phyloP scores from a whole-genome alignment of 2,113 vertebrate genomes.

The Thamnophis sirtalis region DNA sequence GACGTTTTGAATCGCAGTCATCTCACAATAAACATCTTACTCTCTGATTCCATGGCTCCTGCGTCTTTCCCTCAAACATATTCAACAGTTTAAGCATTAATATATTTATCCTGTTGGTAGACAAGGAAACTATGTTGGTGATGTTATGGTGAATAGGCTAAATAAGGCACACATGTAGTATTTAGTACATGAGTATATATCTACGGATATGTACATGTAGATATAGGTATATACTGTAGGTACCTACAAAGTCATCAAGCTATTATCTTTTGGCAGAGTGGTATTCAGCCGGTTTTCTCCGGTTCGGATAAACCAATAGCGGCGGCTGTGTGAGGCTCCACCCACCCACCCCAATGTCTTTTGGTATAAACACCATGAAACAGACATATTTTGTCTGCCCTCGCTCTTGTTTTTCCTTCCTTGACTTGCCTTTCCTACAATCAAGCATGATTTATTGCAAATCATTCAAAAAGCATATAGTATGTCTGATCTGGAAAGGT shows the following conservation, averaged over 20 bases:
- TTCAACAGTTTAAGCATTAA: background rate
- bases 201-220: background rate
- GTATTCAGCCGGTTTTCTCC: too few species aligned
- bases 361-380: background rate
- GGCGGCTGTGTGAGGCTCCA: too few species aligned
- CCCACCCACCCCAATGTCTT: too few species aligned
- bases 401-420: background rate
- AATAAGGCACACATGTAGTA: background rate
- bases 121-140: background rate
- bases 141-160: background rate
- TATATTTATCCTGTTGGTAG: background rate
- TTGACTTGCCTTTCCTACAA: background rate
- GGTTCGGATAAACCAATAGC: too few species aligned
- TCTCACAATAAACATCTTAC: too few species aligned
- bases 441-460: background rate
- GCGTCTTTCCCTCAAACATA: too few species aligned
- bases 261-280: background rate
- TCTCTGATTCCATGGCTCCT: too few species aligned
- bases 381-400: background rate
- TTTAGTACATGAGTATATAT: background rate
- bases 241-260: background rate
- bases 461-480: background rate
- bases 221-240: background rate
- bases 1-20: too few species aligned
- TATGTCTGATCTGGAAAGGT: background rate